Base-by-base conservation (phyloP, 2,888 invertebrate species). In the Apodemia duryi region DNA sequence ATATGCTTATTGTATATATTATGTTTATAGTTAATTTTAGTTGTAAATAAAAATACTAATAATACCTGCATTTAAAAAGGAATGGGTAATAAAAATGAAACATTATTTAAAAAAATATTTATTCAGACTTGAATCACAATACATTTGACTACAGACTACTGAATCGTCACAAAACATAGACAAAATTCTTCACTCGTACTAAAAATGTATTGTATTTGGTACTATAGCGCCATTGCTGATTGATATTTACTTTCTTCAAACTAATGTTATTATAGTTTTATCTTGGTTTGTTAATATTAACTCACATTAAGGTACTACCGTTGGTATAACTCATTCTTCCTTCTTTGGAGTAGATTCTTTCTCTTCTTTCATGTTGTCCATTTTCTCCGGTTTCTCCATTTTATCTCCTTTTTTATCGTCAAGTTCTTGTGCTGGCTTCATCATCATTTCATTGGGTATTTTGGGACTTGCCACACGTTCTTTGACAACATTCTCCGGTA, bases 141-240 rank as follows among this genome's bases (percentile, higher is more conserved):
- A 60, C 57, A 60, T 32, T 60, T 57, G 29, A 60, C 57, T 60
- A 35, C n/a, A 60, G 13, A 32, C 75, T 74, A 79, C 78, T 81
- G 82, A 74, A 51, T 51, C 2, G 6, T 51, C 49, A 60, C 54
- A 60, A 60, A 60, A n/a, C 13, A 6, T 35, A 32, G 57, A 60
- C 32, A 35, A 32, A 51, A 51, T 51, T 46, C 46, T 62, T 60
- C 65, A 46, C 54, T 68, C 52, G 38, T 65, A 65, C 69, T 72
- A 67, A 68, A 73, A 75, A 74, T 77, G 65, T 52, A 65, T 64
- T 79, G 83, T 86, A 86, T 89, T 90, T 90, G 89, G 89, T 88
- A 82, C 83, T 82, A 81, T 84, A 88, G 87, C 86, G 82, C 77
- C 78, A 70, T 65, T 66, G 65, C 61, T 67, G 57, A 51, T 65